A percentile compares a stretch with the other conserved stretches of the same genome.
Evolutionary conservation across 2,797 vertebrate genomes (phyloP).

Genomic region (Sciurus vulgaris): DNA sequence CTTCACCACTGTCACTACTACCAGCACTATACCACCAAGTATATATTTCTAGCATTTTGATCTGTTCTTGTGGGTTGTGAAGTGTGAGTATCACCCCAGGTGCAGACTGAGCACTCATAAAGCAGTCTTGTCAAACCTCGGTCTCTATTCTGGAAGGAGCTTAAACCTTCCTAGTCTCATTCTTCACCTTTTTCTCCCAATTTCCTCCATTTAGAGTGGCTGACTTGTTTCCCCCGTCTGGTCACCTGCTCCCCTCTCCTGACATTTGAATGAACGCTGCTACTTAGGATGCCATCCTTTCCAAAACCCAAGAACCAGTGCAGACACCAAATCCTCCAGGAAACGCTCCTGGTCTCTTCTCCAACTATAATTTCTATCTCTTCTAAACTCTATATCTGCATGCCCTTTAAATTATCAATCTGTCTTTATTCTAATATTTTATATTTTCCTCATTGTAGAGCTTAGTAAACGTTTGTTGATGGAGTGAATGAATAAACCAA

Average conservation of each 20-base stretch:
- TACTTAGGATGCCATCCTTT: not conserved
- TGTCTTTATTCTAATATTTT: not conserved
- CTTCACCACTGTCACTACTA: not conserved
- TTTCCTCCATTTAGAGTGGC: not conserved
- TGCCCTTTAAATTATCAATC: not conserved
- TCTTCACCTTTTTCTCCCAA: not conserved
- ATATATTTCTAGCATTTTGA: not conserved
- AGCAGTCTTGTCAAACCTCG: not conserved
- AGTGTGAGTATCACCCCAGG: too few relatives aligned
- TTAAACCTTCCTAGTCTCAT: not conserved
- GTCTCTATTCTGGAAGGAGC: not conserved
- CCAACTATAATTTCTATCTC: not conserved
- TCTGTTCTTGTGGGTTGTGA: not conserved
- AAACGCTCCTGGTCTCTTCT: not conserved
- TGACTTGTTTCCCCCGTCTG: not conserved
- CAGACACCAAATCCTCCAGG: not conserved
- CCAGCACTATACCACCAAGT: not conserved
- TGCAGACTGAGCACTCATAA: not conserved
- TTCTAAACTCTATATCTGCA: not conserved
- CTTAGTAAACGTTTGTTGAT: slow-evolving; percentile 8
- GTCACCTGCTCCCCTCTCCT: not conserved
- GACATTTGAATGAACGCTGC: not conserved
- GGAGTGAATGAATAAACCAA: not conserved
- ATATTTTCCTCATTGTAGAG: not conserved
- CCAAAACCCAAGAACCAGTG: not conserved